These are phyloP conservation scores for Calosoma granatense DNA, from an alignment of 1,140 invertebrate species.

Conservation along the genomic window DNA sequence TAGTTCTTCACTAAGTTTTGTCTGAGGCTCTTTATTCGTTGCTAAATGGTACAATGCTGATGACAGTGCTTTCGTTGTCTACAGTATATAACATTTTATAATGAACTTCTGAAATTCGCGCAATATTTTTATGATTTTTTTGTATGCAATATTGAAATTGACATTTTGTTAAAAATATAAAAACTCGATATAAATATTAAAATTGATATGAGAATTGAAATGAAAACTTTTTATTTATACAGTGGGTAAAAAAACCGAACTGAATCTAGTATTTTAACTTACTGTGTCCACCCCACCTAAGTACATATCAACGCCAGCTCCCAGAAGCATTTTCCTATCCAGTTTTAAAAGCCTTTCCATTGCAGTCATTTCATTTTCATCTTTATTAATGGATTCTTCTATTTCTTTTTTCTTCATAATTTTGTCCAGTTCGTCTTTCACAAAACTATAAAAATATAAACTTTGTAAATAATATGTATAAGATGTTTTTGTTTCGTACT, in stretches of 20 bases:
- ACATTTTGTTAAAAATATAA: no score
- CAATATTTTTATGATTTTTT: no score
- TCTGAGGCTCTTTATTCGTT: constrained; percentile 23
- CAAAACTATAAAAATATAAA: neutral
- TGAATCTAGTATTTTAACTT: no score
- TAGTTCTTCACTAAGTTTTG: constrained; percentile 23
- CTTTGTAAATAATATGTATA: neutral
- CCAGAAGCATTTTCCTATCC: constrained; percentile 40
- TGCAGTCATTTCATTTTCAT: constrained; percentile 35
- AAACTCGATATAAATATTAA: no score
- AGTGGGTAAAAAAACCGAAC: no score
- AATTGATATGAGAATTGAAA: no score
- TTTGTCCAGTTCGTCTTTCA: constrained; percentile 19
- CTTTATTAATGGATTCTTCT: constrained; percentile 23
- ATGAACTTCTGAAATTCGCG: no score
- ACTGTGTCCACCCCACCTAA: constrained; percentile 69
- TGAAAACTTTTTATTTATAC: no score
- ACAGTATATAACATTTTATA: constrained; percentile 5
- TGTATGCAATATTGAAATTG: no score
- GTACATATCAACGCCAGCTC: constrained; percentile 62
- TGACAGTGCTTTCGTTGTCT: constrained; percentile 23
- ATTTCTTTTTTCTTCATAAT: constrained; percentile 32
- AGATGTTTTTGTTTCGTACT: neutral
- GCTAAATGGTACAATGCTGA: constrained; percentile 22
- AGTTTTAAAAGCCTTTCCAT: constrained; percentile 43